Base-by-base conservation (phyloP, 2,113 vertebrate species). In the Lonchura striata region DNA sequence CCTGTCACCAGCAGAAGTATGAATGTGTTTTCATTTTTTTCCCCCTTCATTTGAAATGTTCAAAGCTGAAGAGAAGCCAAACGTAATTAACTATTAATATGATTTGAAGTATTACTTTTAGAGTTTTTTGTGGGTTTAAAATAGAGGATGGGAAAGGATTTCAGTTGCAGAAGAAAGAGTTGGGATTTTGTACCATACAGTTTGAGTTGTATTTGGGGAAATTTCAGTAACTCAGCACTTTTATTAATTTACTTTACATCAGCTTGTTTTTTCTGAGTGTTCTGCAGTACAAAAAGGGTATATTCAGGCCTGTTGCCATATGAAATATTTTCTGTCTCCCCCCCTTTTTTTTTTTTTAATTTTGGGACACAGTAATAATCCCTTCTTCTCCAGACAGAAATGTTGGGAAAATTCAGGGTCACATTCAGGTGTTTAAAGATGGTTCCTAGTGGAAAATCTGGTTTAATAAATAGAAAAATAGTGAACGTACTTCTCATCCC, bases 51-150 rank as follows among this genome's bases (percentile, higher is more conserved):
- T 52, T 81, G 71, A 49, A 95, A 77, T 64, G 57, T 82, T 78
- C 54, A 37, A 81, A 75, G 69, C 59, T 68, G 88, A 94, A 68
- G 37, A 75, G 54, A 92, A 88, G 68, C 61, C 77, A 94, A 84
- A 96, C 0, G 39, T 82, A 41, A 94, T 93, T 92, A 94, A 96
- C 59, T 91, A 94, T 92, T 91, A 72, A 92, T 93, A 30, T 8
- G 54, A 41, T 70, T 78, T 91, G 88, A 97, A 83, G 79, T 92
- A 90, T 86, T 83, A 14, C 54, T 94, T 94, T 30, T 49, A 23
- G 59, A 90, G 44, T 50, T 33, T 70, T 88, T 70, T 42, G 37
- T 77, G 85, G 42, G 31, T 56, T 80, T 70, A 10, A 90, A 90
- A 70, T 20, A 35, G 82, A 92, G 46, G 37, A 4, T 46, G 66